These are phyloP conservation scores for Noctua janthina DNA, from an alignment of 2,888 invertebrate species.

Conservation along the genomic window DNA sequence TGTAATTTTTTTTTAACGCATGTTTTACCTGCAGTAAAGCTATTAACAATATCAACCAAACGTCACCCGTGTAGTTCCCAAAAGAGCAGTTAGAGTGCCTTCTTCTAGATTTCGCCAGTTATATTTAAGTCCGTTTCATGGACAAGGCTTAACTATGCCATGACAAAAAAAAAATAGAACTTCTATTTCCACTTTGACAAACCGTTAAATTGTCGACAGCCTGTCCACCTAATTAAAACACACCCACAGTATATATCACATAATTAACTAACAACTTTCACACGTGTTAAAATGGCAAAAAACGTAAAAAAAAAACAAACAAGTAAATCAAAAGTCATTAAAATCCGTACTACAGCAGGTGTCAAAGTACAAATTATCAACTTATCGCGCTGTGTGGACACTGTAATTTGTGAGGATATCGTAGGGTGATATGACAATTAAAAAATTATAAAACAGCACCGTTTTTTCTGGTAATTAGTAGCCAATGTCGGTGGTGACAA, in stretches of 20 bases:
- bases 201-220: conserved; percentile 22
- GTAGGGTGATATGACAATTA: conserved; percentile 63
- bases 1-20: background rate
- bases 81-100: background rate
- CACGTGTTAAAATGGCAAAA: conserved; percentile 49
- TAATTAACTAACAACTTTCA: conserved; percentile 47
- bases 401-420: conserved; percentile 64
- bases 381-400: conserved; percentile 79
- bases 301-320: conserved; percentile 45
- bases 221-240: conserved; percentile 6
- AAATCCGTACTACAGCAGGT: conserved; percentile 75
- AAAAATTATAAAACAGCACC: conserved; percentile 52
- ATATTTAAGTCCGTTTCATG: background rate
- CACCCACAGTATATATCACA: conserved; percentile 38
- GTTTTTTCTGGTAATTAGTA: conserved; percentile 50
- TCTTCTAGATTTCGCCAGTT: background rate
- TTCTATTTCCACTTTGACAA: background rate
- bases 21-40: background rate
- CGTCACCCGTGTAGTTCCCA: background rate
- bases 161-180: background rate
- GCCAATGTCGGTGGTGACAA: conserved; percentile 21
- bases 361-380: conserved; percentile 85
- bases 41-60: background rate
- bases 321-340: conserved; percentile 50
- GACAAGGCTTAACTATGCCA: background rate